Percentiles rank a stretch among this genome's conserved stretches.
These are phyloP conservation scores for Drosophila subobscura DNA, from an alignment of 1,140 invertebrate species.

Conservation along the genomic window DNA sequence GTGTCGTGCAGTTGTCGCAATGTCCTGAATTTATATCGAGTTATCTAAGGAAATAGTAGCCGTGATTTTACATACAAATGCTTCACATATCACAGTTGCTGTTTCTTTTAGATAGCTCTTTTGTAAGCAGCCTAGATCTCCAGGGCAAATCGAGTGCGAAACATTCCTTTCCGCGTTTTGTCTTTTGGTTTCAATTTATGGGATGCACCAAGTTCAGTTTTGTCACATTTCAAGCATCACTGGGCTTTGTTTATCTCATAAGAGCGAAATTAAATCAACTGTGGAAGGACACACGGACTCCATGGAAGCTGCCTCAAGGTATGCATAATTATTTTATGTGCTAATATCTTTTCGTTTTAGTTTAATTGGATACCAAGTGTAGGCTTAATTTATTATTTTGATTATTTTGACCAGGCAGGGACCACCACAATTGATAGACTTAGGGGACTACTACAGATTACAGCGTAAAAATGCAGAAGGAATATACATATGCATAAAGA, in stretches of 20 bases:
- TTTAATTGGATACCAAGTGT: slow-evolving; percentile 67
- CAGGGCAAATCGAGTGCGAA: not conserved
- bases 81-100: slow-evolving; percentile 83
- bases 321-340: too few relatives aligned
- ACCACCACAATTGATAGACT: slow-evolving; percentile 56
- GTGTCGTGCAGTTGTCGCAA: too few relatives aligned
- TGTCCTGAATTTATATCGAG: slow-evolving; percentile 76
- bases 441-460: slow-evolving; percentile 50
- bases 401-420: slow-evolving; percentile 59
- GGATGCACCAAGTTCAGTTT: slow-evolving; percentile 85
- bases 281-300: too few relatives aligned
- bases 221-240: slow-evolving; percentile 84
- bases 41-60: slow-evolving; percentile 84
- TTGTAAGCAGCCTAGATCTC: slow-evolving; percentile 75
- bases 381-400: slow-evolving; percentile 57
- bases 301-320: not conserved
- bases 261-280: slow-evolving; percentile 68
- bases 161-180: not conserved
- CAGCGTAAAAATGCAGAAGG: slow-evolving; percentile 62
- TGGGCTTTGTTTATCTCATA: slow-evolving; percentile 87
- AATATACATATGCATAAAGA: slow-evolving; percentile 28
- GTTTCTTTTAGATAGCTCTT: slow-evolving; percentile 84
- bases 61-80: slow-evolving; percentile 75
- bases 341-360: not conserved
- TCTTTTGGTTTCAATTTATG: slow-evolving; percentile 79